phyloP scores from a whole-genome alignment of 1,140 invertebrate genomes.

The Dendrolimus punctatus region DNA sequence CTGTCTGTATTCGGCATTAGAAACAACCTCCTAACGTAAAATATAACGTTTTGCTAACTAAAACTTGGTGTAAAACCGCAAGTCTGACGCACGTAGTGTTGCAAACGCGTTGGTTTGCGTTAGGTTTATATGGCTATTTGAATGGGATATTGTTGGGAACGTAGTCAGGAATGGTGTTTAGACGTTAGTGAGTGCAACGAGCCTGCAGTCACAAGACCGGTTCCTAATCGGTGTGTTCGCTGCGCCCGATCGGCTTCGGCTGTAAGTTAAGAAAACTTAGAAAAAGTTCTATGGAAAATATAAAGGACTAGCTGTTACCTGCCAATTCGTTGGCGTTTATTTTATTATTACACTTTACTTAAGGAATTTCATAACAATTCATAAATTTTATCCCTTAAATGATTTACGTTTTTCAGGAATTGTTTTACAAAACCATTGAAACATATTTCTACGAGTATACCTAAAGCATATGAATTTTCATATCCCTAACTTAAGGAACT shows the following conservation, averaged over 20 bases:
- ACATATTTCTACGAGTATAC: no score
- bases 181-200: conserved; percentile 41
- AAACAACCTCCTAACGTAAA: conserved; percentile 20
- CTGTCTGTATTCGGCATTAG: conserved; percentile 3
- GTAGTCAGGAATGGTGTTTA: conserved; percentile 17
- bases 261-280: conserved; percentile 42
- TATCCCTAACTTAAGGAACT: no score
- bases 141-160: conserved; percentile 21
- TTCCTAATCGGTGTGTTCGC: conserved; percentile 53
- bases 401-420: no score
- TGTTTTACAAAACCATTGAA: no score
- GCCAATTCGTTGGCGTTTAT: not conserved
- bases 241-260: conserved; percentile 31
- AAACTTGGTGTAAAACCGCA: conserved; percentile 9
- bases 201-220: conserved; percentile 39
- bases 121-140: conserved; percentile 17
- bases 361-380: no score
- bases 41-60: conserved; percentile 13
- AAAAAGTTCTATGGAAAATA: conserved; percentile 22
- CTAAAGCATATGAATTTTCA: no score
- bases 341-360: not conserved
- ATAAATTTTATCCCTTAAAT: no score
- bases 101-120: conserved; percentile 24
- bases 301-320: not conserved
- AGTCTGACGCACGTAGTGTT: conserved; percentile 8